Evolutionary conservation across 53 echinoderm and acorn worm species (phyloP).

Genomic region (Astropecten irregularis): DNA sequence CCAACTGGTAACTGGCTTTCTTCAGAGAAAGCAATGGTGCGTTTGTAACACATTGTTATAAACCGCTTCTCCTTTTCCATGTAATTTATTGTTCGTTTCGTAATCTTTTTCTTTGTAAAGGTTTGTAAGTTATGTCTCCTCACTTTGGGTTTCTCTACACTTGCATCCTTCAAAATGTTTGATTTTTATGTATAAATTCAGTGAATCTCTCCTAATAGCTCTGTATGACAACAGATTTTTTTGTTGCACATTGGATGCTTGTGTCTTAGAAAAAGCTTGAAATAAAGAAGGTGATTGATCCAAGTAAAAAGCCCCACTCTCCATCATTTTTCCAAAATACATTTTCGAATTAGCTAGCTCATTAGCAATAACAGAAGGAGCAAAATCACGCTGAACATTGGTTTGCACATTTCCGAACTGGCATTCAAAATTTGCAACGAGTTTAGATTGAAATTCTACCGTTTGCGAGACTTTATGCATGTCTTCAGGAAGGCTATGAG

Average conservation of each 20-base stretch:
- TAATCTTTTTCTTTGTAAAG: constrained; percentile 61
- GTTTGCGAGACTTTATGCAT: constrained; percentile 50
- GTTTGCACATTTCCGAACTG: constrained; percentile 10
- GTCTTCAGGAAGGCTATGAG: constrained; percentile 42
- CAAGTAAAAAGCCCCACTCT: constrained; percentile 17
- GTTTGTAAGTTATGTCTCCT: constrained; percentile 65
- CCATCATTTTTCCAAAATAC: constrained; percentile 41
- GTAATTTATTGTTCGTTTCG: constrained; percentile 41
- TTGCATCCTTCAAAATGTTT: constrained; percentile 53
- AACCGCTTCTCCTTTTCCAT: constrained; percentile 76
- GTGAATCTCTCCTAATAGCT: constrained; percentile 48
- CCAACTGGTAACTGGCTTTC: constrained; percentile 13
- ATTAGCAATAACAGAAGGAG: constrained; percentile 47
- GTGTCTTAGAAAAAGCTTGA: constrained; percentile 36
- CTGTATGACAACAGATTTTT: constrained; percentile 44
- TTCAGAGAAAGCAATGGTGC: constrained; percentile 49
- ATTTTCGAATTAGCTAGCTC: constrained; percentile 55
- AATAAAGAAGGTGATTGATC: not conserved
- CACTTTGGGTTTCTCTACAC: constrained; percentile 30
- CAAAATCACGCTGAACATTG: constrained; percentile 50
- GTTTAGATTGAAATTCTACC: constrained; percentile 39
- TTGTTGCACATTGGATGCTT: constrained; percentile 41
- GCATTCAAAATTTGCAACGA: constrained; percentile 37
- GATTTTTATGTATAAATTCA: constrained; percentile 32
- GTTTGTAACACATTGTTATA: constrained; percentile 67